A percentile compares a stretch with the other conserved stretches of the same genome.
Conservation (phyloP, 2,113 vertebrate species). For the Haliaeetus leucogaster region DNA sequence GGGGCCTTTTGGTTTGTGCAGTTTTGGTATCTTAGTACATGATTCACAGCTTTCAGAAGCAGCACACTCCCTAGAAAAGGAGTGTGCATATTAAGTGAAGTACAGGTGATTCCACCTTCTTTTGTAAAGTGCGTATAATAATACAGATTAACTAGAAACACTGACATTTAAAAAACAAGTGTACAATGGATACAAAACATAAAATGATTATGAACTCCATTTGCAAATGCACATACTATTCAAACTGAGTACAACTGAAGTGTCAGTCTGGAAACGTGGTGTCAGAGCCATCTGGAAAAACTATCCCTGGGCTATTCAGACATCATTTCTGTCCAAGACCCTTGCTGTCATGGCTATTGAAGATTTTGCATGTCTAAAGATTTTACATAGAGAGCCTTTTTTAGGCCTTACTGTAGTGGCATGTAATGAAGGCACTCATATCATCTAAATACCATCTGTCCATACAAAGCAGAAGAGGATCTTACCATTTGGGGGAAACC, state of each 20-base stretch:
- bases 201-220: background rate
- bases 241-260: background rate
- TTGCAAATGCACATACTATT: background rate
- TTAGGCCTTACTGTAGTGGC: background rate
- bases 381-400: background rate
- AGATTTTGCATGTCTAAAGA: background rate
- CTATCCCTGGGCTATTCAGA: background rate
- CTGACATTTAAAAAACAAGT: background rate
- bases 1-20: background rate
- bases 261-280: background rate
- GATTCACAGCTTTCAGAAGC: background rate
- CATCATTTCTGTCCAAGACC: background rate
- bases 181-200: background rate
- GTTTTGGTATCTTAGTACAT: background rate
- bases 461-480: background rate
- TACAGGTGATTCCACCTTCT: background rate
- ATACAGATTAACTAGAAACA: background rate
- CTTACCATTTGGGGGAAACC: background rate
- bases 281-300: background rate
- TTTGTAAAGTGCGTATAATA: background rate
- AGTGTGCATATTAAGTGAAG: background rate
- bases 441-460: background rate
- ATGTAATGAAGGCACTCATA: background rate
- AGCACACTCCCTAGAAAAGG: background rate
- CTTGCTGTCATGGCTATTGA: background rate